A percentile compares a stretch with the other conserved stretches of the same genome.
phyloP scores from a whole-genome alignment of 2,888 invertebrate genomes.

The Autographa pulchrina region DNA sequence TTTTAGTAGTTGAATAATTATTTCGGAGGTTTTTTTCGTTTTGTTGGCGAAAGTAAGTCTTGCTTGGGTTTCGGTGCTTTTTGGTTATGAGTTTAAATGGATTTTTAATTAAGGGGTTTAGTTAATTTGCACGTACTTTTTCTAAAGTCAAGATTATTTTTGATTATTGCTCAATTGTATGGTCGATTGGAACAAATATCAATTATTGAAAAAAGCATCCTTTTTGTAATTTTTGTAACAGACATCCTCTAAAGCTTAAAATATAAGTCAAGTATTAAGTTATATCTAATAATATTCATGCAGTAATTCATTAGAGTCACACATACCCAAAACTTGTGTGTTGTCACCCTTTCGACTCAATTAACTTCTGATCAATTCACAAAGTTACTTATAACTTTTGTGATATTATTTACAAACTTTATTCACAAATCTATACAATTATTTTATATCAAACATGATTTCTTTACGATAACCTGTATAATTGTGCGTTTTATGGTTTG shows the following conservation, averaged over 20 bases:
- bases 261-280: not conserved
- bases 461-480: too few relatives aligned
- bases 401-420: not conserved
- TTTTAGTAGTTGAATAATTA: conserved; percentile 41
- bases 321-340: conserved; percentile 18
- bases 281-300: conserved; percentile 6
- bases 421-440: too few relatives aligned
- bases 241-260: not conserved
- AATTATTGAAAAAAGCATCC: too few relatives aligned
- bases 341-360: conserved; percentile 28
- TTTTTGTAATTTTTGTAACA: too few relatives aligned
- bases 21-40: conserved; percentile 23
- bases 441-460: too few relatives aligned
- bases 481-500: too few relatives aligned
- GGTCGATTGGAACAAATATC: too few relatives aligned
- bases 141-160: not conserved
- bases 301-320: conserved; percentile 23
- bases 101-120: not conserved
- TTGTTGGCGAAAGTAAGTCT: not conserved
- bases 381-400: not conserved
- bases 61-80: not conserved
- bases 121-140: not conserved
- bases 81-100: not conserved
- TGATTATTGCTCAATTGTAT: too few relatives aligned
- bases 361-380: conserved; percentile 24